Conservation (phyloP, 2,888 invertebrate genomes). For the Cantharis lateralis region DNA sequence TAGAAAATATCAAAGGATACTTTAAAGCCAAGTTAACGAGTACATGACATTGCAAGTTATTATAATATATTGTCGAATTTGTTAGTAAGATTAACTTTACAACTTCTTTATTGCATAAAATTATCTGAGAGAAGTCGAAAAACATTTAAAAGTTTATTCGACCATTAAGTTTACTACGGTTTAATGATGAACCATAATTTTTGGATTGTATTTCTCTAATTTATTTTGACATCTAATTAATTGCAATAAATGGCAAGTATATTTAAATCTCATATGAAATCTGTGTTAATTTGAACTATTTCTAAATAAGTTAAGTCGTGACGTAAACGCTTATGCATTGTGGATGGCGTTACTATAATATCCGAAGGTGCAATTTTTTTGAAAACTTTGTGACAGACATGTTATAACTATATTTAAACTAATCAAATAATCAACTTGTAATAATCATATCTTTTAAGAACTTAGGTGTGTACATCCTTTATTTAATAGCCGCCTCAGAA, state of each 20-base stretch:
- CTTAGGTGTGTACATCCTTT: conserved; percentile 3
- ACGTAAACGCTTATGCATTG: background rate
- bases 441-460: background rate
- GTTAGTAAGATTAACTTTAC: background rate
- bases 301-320: background rate
- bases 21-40: background rate
- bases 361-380: background rate
- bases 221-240: background rate
- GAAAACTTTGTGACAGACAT: background rate
- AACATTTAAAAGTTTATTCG: background rate
- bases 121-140: background rate
- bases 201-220: background rate
- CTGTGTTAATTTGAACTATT: background rate
- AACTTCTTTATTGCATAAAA: background rate
- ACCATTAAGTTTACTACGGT: background rate
- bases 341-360: background rate
- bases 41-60: background rate
- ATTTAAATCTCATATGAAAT: background rate
- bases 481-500: background rate
- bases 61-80: background rate
- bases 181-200: background rate
- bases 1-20: background rate
- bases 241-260: background rate
- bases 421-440: conserved; percentile 2
- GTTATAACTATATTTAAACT: conserved; percentile 3